Base-by-base conservation (phyloP, 1,140 invertebrate species). In the Harpegnathos saltator region DNA sequence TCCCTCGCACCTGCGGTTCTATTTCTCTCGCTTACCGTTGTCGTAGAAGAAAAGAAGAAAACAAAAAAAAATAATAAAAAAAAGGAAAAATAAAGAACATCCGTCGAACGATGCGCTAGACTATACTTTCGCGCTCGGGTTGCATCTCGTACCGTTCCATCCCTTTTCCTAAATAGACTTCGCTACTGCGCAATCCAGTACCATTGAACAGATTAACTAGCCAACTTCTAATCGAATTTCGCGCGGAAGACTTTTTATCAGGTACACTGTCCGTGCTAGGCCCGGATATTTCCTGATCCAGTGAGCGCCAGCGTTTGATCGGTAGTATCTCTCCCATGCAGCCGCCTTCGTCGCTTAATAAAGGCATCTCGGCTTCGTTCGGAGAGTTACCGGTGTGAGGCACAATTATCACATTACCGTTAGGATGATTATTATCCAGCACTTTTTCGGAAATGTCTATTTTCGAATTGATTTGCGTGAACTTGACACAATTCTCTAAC, bases 261-360 rank as follows among this genome's bases (percentile, higher is more conserved):
- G 92, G 88, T 71, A 95, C 93, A 91, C 94, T 91, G 86, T 92
- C 89, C 75, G 77, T 77, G 77, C 88, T 94, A 88, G 91, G 93
- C 88, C 90, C 95, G 89, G 91, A 94, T 89, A 95, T 95, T 24
- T 96, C 94, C 85, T 96, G 95, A 94, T 97, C 97, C 26, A 97
- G 93, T n/a, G 97, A 97, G 86, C 95, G 96, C 96, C 97, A 97
- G 88, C 96, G 95, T 92, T 97, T 97, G 26, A 95, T 92, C 29
- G 94, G 94, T 82, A 95, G 91, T 90, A 95, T 93, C 84, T 96
- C 93, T 90, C 95, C 94, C 80, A 94, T 54, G 93, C 93, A 82
- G 89, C 92, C 78, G 89, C 92, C 90, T 90, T 95, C 86, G 83
- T 92, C 84, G 85, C 93, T 85, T n/a, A 96, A 89, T 71, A 96